Evolutionary conservation across 2,797 vertebrate genomes (phyloP), one percentile per base, ranked within the genome.

Genomic region (Rhinogobio ventralis): DNA sequence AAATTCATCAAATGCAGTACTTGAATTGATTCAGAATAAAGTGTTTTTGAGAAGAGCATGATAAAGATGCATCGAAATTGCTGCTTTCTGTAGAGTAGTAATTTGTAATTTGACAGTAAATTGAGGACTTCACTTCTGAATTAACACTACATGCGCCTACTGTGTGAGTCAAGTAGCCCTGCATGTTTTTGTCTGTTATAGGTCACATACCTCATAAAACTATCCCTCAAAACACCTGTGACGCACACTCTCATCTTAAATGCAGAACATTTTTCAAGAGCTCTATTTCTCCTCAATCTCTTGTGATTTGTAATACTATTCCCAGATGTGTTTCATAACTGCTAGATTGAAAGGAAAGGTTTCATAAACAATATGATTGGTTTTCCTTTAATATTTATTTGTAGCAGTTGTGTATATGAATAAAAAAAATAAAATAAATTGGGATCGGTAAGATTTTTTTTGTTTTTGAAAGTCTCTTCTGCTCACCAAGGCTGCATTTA

Each of bases 171-270:
- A 76, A 87, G 76, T 83, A 83, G 79, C 79, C 83, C 23, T 36
- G 69, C 81, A 76, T 89, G 80, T 81, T 91, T 91, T 89, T 91
- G 81, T 72, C 57, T 86, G 68, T 87, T 85, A 88, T 88, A 90
- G 92, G 91, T 93, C 91, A 91, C 89, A 91, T 93, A 89, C 74
- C 92, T 86, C 92, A 91, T 93, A 92, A 93, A 93, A 87, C 88
- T 51, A 80, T 91, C 89, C 73, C 82, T 91, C 89, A 92, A 73
- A 60, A 89, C 30, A 55, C 68, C 85, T 74, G 55, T 88, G 87
- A 79, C 67, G 23, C 60, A 79, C 67, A 20, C 77, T 79, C 55
- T 72, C 55, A 73, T 45, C 39, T 36, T 60, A 74, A 81, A 17
- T 36, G 53, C 45, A 68, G 39, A 46, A 55, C 74, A 60, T 28